Percentiles rank a stretch among this genome's conserved stretches.
phyloP scores from a whole-genome alignment of 1,140 invertebrate genomes.

The Cherax quadricarinatus region DNA sequence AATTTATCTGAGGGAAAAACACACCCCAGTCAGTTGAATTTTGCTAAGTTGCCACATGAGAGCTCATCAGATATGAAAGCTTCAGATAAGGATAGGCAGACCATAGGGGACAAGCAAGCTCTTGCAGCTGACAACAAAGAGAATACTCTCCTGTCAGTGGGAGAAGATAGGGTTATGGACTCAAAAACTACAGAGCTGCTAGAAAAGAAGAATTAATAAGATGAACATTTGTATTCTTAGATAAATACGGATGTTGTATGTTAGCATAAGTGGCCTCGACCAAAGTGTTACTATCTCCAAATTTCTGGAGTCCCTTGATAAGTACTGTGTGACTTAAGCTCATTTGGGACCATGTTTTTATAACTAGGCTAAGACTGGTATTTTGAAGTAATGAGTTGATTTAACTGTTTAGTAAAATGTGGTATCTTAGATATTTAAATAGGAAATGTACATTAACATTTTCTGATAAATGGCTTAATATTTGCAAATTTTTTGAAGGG shows the following conservation, averaged over 20 bases:
- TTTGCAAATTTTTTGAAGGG: too few relatives aligned
- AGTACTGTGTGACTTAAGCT: not conserved
- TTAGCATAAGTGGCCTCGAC: not conserved
- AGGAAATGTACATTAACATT: not conserved
- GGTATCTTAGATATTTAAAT: too few relatives aligned
- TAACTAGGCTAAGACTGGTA: conserved; percentile 3
- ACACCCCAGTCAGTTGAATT: not conserved
- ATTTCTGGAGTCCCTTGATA: not conserved
- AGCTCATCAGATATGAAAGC: not conserved
- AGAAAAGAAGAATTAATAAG: conserved; percentile 35
- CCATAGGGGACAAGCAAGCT: conserved; percentile 5
- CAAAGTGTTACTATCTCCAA: not conserved
- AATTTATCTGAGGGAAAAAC: conserved; percentile 1
- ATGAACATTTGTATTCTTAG: not conserved
- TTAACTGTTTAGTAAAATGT: not conserved
- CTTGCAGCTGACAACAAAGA: conserved; percentile 27
- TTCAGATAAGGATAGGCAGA: conserved; percentile 3
- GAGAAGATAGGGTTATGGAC: conserved; percentile 13
- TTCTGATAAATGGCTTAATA: too few relatives aligned
- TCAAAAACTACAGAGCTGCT: conserved; percentile 24
- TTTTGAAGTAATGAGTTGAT: conserved; percentile 3
- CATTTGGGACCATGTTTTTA: conserved; percentile 20
- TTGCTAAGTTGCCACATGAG: conserved; percentile 2
- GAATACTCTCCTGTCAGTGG: conserved; percentile 9
- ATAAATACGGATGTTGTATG: not conserved